Percentiles rank a stretch among this genome's conserved stretches.
These are phyloP conservation scores for Eupelmus urozonus DNA, from an alignment of 2,888 invertebrate species.

Conservation along the genomic window DNA sequence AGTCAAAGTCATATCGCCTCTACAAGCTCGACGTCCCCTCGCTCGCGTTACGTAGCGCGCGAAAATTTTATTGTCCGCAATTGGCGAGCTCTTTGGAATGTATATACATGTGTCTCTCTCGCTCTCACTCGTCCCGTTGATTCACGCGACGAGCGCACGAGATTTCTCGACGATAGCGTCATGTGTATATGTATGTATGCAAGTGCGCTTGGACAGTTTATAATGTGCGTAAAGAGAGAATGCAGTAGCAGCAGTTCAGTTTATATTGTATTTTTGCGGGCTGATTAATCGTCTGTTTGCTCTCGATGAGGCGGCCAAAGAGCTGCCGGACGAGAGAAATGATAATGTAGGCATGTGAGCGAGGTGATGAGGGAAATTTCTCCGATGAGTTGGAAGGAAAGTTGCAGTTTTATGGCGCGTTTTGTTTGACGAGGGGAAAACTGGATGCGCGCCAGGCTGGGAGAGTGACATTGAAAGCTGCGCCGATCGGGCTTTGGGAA, in stretches of 20 bases:
- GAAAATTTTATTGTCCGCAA: slow-evolving; percentile 39
- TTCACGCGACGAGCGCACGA: slow-evolving; percentile 29
- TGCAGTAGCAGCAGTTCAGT: too few species aligned
- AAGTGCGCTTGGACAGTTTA: too few species aligned
- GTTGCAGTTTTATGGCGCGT: not conserved
- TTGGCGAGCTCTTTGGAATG: slow-evolving; percentile 22
- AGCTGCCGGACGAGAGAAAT: too few species aligned
- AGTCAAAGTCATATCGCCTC: not conserved
- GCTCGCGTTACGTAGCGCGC: too few species aligned
- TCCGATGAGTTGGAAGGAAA: not conserved
- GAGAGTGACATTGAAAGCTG: too few species aligned
- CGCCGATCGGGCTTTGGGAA: too few species aligned
- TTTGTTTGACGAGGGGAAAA: too few species aligned
- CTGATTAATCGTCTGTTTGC: slow-evolving; percentile 30
- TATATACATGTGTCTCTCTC: not conserved
- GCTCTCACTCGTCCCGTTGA: slow-evolving; percentile 22
- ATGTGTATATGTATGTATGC: not conserved
- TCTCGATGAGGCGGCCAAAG: not conserved
- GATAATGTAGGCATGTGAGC: too few species aligned
- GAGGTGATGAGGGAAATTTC: too few species aligned
- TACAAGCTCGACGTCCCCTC: not conserved
- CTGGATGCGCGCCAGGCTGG: too few species aligned
- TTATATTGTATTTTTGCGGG: slow-evolving; percentile 4
- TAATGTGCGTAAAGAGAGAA: too few species aligned
- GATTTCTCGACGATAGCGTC: slow-evolving; percentile 54